These are phyloP conservation scores for Syngnathus scovelli DNA, from an alignment of 2,113 vertebrate genomes.

Conservation along the genomic window DNA sequence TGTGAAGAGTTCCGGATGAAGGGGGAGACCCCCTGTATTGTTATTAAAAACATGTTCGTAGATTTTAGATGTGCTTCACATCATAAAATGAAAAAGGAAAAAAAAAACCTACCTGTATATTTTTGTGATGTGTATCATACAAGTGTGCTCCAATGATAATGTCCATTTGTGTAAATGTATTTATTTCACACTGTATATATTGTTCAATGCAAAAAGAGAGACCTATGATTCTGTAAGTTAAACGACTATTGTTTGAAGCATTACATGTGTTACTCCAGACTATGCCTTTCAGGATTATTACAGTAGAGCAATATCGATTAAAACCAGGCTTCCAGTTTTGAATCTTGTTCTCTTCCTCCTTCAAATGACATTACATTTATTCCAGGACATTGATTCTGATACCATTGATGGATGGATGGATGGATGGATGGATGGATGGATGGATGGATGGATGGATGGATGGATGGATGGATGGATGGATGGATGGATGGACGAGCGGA, in stretches of 20 bases:
- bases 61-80: slow-evolving; percentile 98
- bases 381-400: not conserved
- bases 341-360: slow-evolving; percentile 76
- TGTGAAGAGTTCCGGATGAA: slow-evolving; percentile 77
- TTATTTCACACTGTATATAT: slow-evolving; percentile 99
- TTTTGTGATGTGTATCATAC: slow-evolving; percentile 99
- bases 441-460: not conserved
- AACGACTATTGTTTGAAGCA: slow-evolving; percentile 94
- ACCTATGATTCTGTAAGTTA: slow-evolving; percentile 99
- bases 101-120: slow-evolving; percentile 96
- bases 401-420: not conserved
- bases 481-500: not conserved
- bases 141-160: slow-evolving; percentile 97
- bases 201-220: slow-evolving; percentile 99
- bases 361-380: slow-evolving; percentile 42
- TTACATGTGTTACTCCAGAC: slow-evolving; percentile 99
- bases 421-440: not conserved
- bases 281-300: slow-evolving; percentile 99
- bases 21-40: slow-evolving; percentile 77
- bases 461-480: not conserved
- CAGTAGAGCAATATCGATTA: slow-evolving; percentile 99
- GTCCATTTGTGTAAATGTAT: slow-evolving; percentile 99
- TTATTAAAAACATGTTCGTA: slow-evolving; percentile 92
- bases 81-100: slow-evolving; percentile 84
- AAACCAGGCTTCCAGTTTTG: slow-evolving; percentile 99